Conservation (phyloP, 1,140 invertebrate species). For the Caenorhabditis remanei region DNA sequence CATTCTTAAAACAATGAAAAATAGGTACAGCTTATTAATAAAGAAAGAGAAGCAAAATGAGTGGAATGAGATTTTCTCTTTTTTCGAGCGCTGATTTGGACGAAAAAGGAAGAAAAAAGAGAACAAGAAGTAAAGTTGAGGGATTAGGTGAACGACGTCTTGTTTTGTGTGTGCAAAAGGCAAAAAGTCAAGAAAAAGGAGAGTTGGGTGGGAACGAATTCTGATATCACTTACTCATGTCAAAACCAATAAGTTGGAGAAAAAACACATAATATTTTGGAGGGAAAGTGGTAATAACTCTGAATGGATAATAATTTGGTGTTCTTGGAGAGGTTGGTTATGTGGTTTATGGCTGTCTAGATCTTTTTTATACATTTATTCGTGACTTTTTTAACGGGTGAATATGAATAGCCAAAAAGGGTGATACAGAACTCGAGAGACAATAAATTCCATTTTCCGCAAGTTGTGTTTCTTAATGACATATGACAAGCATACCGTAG, state of each 20-base stretch:
- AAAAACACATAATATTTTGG: neutral
- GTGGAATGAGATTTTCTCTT: neutral
- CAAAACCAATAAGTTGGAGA: neutral
- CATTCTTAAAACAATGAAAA: neutral
- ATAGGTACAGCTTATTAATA: conserved; percentile 30
- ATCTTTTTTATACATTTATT: too few relatives aligned
- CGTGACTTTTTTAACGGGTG: too few relatives aligned
- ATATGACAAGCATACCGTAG: too few relatives aligned
- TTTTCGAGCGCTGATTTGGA: neutral
- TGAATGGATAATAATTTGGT: too few relatives aligned
- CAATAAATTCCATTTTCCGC: too few relatives aligned
- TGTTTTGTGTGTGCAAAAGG: conserved; percentile 24
- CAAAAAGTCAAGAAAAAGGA: neutral
- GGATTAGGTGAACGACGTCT: conserved; percentile 10
- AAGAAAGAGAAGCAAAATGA: neutral
- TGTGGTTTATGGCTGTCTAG: too few relatives aligned
- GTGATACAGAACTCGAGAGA: too few relatives aligned
- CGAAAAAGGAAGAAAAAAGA: neutral
- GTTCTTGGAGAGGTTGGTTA: too few relatives aligned
- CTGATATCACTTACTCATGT: conserved; percentile 26
- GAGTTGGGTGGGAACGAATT: conserved; percentile 24
- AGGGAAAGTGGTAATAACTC: neutral
- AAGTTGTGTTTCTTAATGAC: too few relatives aligned
- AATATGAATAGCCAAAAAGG: too few relatives aligned
- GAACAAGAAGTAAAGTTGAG: neutral